A percentile compares a stretch with the other conserved stretches of the same genome.
Evolutionary conservation across 2,797 vertebrate species (phyloP).

Genomic region (Hephaestus fuliginosus): DNA sequence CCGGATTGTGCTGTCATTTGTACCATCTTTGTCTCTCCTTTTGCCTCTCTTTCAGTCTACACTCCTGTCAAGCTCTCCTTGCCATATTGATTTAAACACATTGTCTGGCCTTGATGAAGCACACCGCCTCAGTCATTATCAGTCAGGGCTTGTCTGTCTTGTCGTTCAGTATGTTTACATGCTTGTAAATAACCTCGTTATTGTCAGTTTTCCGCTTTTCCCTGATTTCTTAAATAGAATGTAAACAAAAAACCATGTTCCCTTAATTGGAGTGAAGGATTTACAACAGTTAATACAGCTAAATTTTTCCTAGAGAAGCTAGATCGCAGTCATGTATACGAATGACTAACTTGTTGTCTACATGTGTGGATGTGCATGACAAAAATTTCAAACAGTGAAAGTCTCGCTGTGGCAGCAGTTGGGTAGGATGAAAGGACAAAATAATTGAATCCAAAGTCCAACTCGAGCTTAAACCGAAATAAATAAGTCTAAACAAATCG

Average conservation of each 20-base stretch:
- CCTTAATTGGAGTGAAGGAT: background rate
- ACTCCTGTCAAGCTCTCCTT: slow-evolving; percentile 6
- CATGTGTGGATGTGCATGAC: background rate
- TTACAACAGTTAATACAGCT: background rate
- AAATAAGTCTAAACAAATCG: slow-evolving; percentile 5
- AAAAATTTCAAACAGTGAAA: background rate
- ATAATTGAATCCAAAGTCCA: slow-evolving; percentile 40
- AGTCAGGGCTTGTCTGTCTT: slow-evolving; percentile 9
- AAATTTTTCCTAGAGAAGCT: background rate
- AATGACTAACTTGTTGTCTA: background rate
- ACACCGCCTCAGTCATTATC: background rate
- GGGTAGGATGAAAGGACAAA: slow-evolving; percentile 14
- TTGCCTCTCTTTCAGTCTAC: slow-evolving; percentile 7
- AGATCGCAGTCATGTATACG: background rate
- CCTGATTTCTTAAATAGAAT: background rate
- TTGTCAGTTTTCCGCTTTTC: background rate
- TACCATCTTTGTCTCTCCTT: background rate
- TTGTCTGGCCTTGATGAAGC: slow-evolving; percentile 41
- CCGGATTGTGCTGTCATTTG: slow-evolving; percentile 4
- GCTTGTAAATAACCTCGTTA: slow-evolving; percentile 4
- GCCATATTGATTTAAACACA: slow-evolving; percentile 39
- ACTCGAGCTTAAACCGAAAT: slow-evolving; percentile 4
- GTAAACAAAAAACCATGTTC: background rate
- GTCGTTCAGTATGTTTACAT: slow-evolving; percentile 15
- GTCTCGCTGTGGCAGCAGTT: background rate